A percentile compares a stretch with the other conserved stretches of the same genome.
phyloP scores from a whole-genome alignment of 2,797 vertebrate species.

The Lerista edwardsae region DNA sequence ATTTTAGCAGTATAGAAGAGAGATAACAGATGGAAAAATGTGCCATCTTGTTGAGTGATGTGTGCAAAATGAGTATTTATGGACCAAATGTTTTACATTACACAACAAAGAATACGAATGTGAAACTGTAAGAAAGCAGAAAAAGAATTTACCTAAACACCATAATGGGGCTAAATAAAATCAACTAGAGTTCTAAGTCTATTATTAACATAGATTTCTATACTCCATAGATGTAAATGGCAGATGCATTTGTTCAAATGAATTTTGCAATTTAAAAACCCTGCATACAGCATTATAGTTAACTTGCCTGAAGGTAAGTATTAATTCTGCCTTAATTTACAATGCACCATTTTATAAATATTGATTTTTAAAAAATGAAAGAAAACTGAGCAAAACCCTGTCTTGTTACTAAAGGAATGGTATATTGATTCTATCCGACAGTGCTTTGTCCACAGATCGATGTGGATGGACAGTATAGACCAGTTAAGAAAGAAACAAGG shows the following conservation, averaged over 20 bases:
- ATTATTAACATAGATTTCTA: background rate
- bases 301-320: conserved; percentile 80
- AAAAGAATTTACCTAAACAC: background rate
- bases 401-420: conserved; percentile 92
- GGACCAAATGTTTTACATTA: background rate
- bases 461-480: conserved; percentile 79
- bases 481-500: conserved; percentile 84
- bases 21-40: conserved; percentile 23
- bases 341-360: conserved; percentile 83
- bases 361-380: conserved; percentile 86
- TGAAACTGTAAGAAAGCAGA: background rate
- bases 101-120: background rate
- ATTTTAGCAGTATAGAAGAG: conserved; percentile 6
- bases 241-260: background rate
- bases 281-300: conserved; percentile 61
- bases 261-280: conserved; percentile 1
- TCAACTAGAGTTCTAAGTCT: background rate
- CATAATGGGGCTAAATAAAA: background rate
- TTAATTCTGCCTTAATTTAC: conserved; percentile 90
- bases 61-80: conserved; percentile 12
- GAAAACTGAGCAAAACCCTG: conserved; percentile 80
- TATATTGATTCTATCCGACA: conserved; percentile 92
- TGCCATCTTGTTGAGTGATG: background rate
- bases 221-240: background rate
- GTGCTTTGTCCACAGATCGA: conserved; percentile 88